Base-by-base conservation (phyloP, 2,797 vertebrate species). In the Podarcis siculus region DNA sequence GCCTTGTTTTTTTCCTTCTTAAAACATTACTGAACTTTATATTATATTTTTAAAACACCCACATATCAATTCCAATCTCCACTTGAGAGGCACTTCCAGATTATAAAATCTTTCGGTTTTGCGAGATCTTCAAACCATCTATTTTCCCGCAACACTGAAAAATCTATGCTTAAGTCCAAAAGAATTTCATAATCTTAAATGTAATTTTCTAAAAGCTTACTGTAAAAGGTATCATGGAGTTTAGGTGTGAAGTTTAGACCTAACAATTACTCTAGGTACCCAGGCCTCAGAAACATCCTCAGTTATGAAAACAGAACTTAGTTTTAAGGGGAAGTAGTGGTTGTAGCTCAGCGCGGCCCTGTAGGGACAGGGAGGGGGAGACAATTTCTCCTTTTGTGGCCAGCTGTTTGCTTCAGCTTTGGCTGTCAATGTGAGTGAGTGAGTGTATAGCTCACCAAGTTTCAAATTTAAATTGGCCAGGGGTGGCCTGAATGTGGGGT, bases 11-110 rank as follows among this genome's bases (percentile, higher is more conserved):
- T 61, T 13, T 61, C 10, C 49, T 55, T 15, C 49, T 55, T 15
- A 55, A 55, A 55, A 55, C 49, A 55, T 55, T 15, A 55, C 13
- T 15, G 13, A 55, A 55, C 49, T 55, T 49, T 49, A 49, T 49
- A 13, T 49, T 49, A 13, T 49, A 35, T 37, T 90, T 93, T 25
- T 89, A 86, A 89, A 91, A 89, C 90, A 32, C 58, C 7, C 23
- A 35, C 7, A 25, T 13, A 45, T 1, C 25, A 10, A 15, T n/a
- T 90, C 75, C 37, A 8, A 2, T 58, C 17, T 89, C 35, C 84
- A 81, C 1, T 75, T 1, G 73, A 86, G 2, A 5, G 13, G 30
- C 82, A 32, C 49, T 6, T 64, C 39, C 67, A 72, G 35, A 86
- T 23, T 39, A 32, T 55, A 27, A 86, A 73, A 25, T 23, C 3